These are phyloP conservation scores for Falco berigora DNA, from an alignment of 2,797 vertebrate genomes.

Conservation along the genomic window DNA sequence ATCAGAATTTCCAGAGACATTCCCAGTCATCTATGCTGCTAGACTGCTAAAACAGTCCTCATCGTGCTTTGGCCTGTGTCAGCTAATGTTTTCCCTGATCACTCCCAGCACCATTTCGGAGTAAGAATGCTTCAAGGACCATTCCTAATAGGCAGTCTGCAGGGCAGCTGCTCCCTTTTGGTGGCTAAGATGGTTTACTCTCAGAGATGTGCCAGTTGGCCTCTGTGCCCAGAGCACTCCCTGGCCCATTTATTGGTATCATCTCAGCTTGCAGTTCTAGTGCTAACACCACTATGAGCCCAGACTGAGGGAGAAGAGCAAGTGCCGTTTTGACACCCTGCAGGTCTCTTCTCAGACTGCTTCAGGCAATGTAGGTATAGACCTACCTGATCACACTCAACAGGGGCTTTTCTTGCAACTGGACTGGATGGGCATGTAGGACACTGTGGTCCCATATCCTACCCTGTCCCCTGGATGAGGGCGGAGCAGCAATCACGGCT, in stretches of 20 bases:
- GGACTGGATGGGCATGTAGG: fast-evolving
- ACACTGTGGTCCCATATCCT: neutral
- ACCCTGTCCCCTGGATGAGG: neutral
- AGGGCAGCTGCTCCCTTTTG: neutral
- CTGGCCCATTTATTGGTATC: neutral
- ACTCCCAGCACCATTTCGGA: neutral
- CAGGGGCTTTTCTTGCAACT: neutral
- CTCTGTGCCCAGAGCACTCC: neutral
- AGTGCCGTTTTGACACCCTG: neutral
- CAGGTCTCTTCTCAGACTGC: neutral
- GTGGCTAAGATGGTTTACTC: neutral
- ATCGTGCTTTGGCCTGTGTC: neutral
- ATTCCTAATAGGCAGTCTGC: neutral
- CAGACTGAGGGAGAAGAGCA: neutral
- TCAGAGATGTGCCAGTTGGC: neutral
- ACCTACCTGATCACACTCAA: neutral
- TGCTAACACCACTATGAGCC: neutral
- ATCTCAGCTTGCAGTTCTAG: neutral
- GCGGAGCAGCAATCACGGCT: neutral
- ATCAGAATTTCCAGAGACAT: neutral
- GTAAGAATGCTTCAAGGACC: neutral
- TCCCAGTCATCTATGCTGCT: neutral
- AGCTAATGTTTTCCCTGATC: neutral
- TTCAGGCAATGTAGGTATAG: neutral
- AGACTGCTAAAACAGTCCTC: neutral